Conservation (phyloP, 1,140 invertebrate genomes). For the Neotoxoptera formosana region DNA sequence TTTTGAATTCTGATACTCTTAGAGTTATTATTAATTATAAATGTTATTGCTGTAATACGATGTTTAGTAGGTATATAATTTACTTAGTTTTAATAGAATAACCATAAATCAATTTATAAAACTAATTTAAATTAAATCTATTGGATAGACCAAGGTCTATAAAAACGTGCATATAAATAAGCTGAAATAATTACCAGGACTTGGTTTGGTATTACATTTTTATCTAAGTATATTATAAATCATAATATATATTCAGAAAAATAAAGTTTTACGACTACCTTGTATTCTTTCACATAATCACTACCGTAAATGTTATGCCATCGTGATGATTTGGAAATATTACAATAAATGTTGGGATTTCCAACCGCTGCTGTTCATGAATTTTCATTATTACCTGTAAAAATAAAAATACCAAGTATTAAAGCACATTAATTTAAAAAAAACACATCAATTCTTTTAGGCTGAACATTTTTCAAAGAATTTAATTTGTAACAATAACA, state of each 20-base stretch:
- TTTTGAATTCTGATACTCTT: too few relatives aligned
- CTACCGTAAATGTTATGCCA: background rate
- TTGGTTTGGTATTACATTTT: too few relatives aligned
- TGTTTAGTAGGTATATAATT: too few relatives aligned
- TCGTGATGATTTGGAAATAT: background rate
- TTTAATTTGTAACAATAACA: background rate
- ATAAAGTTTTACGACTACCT: background rate
- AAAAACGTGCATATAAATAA: too few relatives aligned
- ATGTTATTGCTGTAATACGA: too few relatives aligned
- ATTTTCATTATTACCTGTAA: background rate
- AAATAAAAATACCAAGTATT: background rate
- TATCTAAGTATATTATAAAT: too few relatives aligned
- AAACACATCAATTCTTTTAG: background rate
- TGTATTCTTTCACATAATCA: background rate
- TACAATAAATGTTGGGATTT: background rate
- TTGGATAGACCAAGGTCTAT: too few relatives aligned
- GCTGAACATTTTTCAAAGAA: background rate
- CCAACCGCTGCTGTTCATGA: background rate
- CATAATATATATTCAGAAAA: background rate
- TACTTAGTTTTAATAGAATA: too few relatives aligned
- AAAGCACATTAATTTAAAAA: background rate
- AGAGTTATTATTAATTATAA: too few relatives aligned
- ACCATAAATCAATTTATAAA: too few relatives aligned
- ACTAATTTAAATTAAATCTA: too few relatives aligned
- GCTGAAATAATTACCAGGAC: too few relatives aligned